Conservation (phyloP, 2,888 invertebrate genomes). For the Anthrax anthrax region DNA sequence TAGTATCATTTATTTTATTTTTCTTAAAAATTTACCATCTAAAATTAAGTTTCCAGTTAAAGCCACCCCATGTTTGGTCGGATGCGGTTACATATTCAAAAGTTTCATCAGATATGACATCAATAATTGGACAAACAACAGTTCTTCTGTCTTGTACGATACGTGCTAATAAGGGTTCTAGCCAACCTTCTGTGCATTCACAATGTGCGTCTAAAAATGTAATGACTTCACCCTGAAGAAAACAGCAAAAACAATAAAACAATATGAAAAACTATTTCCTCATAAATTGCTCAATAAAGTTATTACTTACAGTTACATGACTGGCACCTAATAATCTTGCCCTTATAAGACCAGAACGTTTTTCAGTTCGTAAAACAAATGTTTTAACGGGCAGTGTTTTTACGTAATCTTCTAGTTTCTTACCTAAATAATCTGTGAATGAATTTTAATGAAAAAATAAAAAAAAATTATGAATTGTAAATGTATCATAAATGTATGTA, state of each 20-base stretch:
- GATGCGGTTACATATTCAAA: slow-evolving; percentile 98
- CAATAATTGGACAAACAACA: slow-evolving; percentile 96
- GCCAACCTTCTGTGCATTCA: slow-evolving; percentile 81
- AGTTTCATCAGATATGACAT: slow-evolving; percentile 96
- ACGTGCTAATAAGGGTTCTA: slow-evolving; percentile 83
- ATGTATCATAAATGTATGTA: not conserved
- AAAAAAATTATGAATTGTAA: not conserved
- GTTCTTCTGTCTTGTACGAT: slow-evolving; percentile 85
- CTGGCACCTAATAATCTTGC: slow-evolving; percentile 89
- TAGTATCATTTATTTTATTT: slow-evolving; percentile 4
- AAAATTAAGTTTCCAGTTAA: slow-evolving; percentile 99
- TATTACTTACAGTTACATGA: slow-evolving; percentile 70
- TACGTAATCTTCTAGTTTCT: slow-evolving; percentile 79
- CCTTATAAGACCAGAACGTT: slow-evolving; percentile 88
- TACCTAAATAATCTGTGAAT: slow-evolving; percentile 67
- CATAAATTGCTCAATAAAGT: too few relatives aligned
- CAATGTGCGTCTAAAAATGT: slow-evolving; percentile 37
- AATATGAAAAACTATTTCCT: slow-evolving; percentile 5
- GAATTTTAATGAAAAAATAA: slow-evolving; percentile 8
- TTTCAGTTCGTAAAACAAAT: slow-evolving; percentile 75
- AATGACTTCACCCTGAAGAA: slow-evolving; percentile 30
- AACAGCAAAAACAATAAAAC: slow-evolving; percentile 2
- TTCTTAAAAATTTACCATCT: slow-evolving; percentile 57
- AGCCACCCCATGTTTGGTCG: slow-evolving; percentile 99
- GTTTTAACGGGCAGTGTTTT: slow-evolving; percentile 74